Evolutionary conservation across 1,140 invertebrate species (phyloP).

Genomic region (Drosophila tristis): DNA sequence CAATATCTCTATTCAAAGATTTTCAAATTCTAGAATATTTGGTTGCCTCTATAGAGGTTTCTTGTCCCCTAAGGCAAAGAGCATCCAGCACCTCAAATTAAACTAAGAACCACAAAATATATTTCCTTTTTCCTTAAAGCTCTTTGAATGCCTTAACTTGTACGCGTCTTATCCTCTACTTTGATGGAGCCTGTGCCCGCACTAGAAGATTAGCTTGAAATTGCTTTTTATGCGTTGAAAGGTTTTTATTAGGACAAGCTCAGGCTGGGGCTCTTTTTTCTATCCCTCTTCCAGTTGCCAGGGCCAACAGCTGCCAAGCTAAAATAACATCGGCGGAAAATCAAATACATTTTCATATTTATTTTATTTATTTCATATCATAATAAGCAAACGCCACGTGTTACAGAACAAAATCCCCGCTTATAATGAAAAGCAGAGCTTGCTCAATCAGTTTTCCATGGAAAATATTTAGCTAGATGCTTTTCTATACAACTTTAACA

Average conservation of each 20-base stretch:
- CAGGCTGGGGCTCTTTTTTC: conserved; percentile 19
- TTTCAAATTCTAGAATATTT: too few relatives aligned
- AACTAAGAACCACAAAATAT: background rate
- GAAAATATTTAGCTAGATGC: too few relatives aligned
- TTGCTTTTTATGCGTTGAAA: conserved; percentile 56
- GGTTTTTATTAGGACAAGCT: conserved; percentile 50
- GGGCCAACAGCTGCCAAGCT: conserved; percentile 49
- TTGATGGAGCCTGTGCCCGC: conserved; percentile 12
- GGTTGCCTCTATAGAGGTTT: too few relatives aligned
- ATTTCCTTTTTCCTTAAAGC: conserved; percentile 3
- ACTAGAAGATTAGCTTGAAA: conserved; percentile 59
- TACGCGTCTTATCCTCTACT: conserved; percentile 12
- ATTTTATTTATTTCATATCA: conserved; percentile 2
- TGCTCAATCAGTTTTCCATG: too few relatives aligned
- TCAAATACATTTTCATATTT: conserved; percentile 16
- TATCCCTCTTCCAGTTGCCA: conserved; percentile 19
- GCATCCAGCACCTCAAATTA: background rate
- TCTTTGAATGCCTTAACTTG: conserved; percentile 32
- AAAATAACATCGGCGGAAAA: conserved; percentile 10
- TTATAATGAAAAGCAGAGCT: too few relatives aligned
- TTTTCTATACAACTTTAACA: too few relatives aligned
- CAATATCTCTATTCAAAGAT: too few relatives aligned
- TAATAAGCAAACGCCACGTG: too few relatives aligned
- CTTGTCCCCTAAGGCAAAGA: background rate
- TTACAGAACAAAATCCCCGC: too few relatives aligned